phyloP scores from a whole-genome alignment of 1,140 invertebrate genomes.

The Achatina immaculata region DNA sequence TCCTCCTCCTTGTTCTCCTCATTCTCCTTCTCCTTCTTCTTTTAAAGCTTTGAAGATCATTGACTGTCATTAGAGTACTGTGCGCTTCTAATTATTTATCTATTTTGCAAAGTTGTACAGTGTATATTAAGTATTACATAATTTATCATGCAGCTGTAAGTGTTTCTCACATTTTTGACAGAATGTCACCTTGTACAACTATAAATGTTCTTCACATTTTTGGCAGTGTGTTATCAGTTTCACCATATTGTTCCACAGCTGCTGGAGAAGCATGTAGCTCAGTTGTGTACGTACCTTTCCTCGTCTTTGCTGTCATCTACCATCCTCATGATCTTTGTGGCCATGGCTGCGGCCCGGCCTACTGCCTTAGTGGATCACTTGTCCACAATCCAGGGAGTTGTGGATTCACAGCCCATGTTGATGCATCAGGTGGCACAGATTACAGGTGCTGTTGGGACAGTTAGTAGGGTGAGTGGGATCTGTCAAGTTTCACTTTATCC shows the following conservation, averaged over 20 bases:
- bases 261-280: constrained; percentile 82
- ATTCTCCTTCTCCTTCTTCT: no score
- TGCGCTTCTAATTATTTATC: no score
- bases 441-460: constrained; percentile 69
- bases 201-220: no score
- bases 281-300: constrained; percentile 81
- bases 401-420: constrained; percentile 78
- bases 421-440: constrained; percentile 72
- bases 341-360: constrained; percentile 80
- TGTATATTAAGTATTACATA: no score
- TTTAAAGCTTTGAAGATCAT: no score
- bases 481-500: not conserved
- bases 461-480: constrained; percentile 61
- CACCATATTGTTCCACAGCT: constrained; percentile 73
- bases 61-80: no score
- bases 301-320: constrained; percentile 74
- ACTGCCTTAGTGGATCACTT: constrained; percentile 79
- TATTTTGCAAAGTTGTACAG: no score
- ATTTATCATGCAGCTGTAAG: no score
- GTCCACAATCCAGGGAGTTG: constrained; percentile 78
- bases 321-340: constrained; percentile 83
- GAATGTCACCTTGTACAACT: no score
- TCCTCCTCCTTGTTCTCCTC: not conserved
- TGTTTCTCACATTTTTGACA: no score
- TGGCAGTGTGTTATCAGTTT: no score